Evolutionary conservation across 2,797 vertebrate species (phyloP).

Genomic region (Myotis findleyi): DNA sequence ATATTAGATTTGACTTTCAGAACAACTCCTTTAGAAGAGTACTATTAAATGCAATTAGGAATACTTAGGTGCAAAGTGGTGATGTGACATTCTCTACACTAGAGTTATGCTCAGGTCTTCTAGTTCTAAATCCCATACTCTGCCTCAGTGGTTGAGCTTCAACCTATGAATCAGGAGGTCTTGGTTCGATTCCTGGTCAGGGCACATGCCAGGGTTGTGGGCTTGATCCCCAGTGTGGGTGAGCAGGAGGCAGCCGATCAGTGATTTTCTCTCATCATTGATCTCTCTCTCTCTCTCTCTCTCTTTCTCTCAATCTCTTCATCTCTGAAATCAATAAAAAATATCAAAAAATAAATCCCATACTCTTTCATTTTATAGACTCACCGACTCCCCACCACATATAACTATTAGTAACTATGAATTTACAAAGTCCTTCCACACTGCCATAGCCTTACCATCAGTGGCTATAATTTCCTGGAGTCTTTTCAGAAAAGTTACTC

Average conservation of each 20-base stretch:
- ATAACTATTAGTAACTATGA: not conserved
- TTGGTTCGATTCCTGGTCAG: too few species aligned
- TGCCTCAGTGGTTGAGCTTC: too few species aligned
- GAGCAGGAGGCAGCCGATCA: too few species aligned
- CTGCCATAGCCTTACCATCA: not conserved
- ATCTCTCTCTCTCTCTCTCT: too few species aligned
- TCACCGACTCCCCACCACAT: not conserved
- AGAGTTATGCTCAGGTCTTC: not conserved
- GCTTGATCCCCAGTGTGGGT: too few species aligned
- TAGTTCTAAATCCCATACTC: not conserved
- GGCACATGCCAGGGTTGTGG: too few species aligned
- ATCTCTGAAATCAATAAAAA: too few species aligned
- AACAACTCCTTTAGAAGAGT: not conserved
- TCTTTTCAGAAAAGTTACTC: slow-evolving; percentile 1
- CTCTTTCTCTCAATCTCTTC: too few species aligned
- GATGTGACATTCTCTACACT: not conserved
- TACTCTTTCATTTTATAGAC: not conserved
- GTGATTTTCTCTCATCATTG: too few species aligned
- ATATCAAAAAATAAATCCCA: too few species aligned
- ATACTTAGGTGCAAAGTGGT: not conserved
- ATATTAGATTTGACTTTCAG: not conserved
- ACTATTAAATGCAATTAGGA: not conserved
- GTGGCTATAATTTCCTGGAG: slow-evolving; percentile 8
- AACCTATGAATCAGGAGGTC: too few species aligned
- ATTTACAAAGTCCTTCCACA: not conserved